phyloP scores from a whole-genome alignment of 2,797 vertebrate genomes.

The Menidia menidia region DNA sequence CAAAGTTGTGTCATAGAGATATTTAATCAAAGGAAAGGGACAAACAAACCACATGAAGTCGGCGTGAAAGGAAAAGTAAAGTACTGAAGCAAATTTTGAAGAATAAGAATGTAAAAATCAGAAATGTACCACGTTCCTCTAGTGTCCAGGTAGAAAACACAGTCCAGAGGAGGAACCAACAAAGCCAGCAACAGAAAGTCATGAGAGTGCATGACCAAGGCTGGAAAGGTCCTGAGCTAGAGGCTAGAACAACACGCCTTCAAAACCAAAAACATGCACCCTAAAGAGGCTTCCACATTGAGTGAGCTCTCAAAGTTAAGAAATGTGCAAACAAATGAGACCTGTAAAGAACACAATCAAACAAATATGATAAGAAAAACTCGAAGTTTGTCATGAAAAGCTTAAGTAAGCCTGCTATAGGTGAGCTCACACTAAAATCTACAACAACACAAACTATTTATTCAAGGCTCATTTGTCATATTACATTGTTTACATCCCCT shows the following conservation, averaged over 20 bases:
- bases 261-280: background rate
- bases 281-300: slow-evolving; percentile 4
- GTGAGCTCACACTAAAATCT: no score
- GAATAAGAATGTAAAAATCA: slow-evolving; percentile 46
- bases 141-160: slow-evolving; percentile 21
- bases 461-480: no score
- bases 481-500: no score
- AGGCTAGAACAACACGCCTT: background rate
- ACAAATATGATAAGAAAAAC: slow-evolving; percentile 2
- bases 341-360: slow-evolving; percentile 11
- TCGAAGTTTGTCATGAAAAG: background rate
- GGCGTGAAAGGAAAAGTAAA: slow-evolving; percentile 32
- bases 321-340: slow-evolving; percentile 15
- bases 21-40: slow-evolving; percentile 20
- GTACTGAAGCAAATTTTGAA: slow-evolving; percentile 37
- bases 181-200: slow-evolving; percentile 6
- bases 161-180: slow-evolving; percentile 16
- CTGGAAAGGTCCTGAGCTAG: slow-evolving; percentile 13
- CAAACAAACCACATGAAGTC: slow-evolving; percentile 50
- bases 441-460: no score
- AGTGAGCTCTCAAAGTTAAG: slow-evolving; percentile 19
- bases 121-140: slow-evolving; percentile 29
- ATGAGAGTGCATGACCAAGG: slow-evolving; percentile 32
- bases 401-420: no score
- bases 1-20: slow-evolving; percentile 1